Conservation (phyloP, 2,888 invertebrate species). For the Unio delphinus region DNA sequence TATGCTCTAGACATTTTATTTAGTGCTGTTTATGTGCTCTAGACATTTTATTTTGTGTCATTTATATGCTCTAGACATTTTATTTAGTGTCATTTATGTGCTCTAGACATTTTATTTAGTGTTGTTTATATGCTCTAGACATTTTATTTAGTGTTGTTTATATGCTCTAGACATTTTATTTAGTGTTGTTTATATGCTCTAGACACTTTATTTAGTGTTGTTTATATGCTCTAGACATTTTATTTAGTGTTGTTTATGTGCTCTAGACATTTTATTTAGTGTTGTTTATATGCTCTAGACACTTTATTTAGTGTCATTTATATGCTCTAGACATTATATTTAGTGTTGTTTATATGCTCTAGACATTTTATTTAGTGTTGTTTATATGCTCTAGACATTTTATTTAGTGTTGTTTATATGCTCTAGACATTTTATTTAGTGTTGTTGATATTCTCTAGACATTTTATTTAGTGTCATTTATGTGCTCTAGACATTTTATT, state of each 20-base stretch:
- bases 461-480: not conserved
- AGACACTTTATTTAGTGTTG: not conserved
- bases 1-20: not conserved
- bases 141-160: not conserved
- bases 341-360: not conserved
- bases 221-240: not conserved
- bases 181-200: not conserved
- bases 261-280: not conserved
- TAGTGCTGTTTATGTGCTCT: not conserved
- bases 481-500: not conserved
- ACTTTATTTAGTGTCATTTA: conserved; percentile 9
- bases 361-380: not conserved
- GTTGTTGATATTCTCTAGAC: not conserved
- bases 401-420: not conserved
- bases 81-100: conserved; percentile 7
- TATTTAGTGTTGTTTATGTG: not conserved
- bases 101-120: not conserved
- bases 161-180: conserved; percentile 75
- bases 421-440: not conserved
- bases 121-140: not conserved
- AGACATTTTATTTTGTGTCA: not conserved
- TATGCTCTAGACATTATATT: not conserved
- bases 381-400: conserved; percentile 74
- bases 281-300: too few relatives aligned
- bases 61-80: not conserved